Conservation (phyloP, 2,797 vertebrate genomes). For the Kryptolebias ocellatus region DNA sequence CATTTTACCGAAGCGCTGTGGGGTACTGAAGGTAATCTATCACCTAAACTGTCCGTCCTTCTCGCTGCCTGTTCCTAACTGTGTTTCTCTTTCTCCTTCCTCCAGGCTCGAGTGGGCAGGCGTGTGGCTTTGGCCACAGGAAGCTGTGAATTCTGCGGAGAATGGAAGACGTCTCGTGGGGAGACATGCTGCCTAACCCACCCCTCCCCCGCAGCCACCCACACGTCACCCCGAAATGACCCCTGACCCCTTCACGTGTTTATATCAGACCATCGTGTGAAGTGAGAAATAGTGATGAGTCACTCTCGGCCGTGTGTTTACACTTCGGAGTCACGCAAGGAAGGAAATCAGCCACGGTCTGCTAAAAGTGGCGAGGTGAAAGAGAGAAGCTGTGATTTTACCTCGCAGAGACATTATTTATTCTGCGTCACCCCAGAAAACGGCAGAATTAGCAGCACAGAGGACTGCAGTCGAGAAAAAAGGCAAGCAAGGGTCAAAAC, state of each 20-base stretch:
- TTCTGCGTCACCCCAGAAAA: conserved; percentile 60
- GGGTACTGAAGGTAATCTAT: conserved; percentile 67
- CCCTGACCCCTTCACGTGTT: conserved; percentile 80
- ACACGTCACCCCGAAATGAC: conserved; percentile 71
- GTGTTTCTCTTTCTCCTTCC: conserved; percentile 75
- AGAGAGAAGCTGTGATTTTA: conserved; percentile 76
- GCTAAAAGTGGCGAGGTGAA: conserved; percentile 80
- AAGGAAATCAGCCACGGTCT: conserved; percentile 83
- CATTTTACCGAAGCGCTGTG: conserved; percentile 60
- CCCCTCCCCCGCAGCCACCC: conserved; percentile 47
- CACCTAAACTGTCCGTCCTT: conserved; percentile 56
- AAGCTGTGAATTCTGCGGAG: conserved; percentile 75
- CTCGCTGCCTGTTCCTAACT: conserved; percentile 61
- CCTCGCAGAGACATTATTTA: conserved; percentile 56
- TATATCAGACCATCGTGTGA: conserved; percentile 79
- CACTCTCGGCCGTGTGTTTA: conserved; percentile 80
- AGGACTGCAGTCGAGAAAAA: conserved; percentile 25
- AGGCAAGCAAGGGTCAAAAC: conserved; percentile 4
- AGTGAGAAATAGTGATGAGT: conserved; percentile 84
- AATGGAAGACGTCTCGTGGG: conserved; percentile 74
- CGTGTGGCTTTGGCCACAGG: conserved; percentile 72
- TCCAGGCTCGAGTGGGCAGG: conserved; percentile 73
- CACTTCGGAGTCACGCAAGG: conserved; percentile 83
- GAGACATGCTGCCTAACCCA: conserved; percentile 53
- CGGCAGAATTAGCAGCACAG: conserved; percentile 11